Evolutionary conservation across 2,888 invertebrate genomes (phyloP).

Genomic region (Hofmannophila pseudospretella): DNA sequence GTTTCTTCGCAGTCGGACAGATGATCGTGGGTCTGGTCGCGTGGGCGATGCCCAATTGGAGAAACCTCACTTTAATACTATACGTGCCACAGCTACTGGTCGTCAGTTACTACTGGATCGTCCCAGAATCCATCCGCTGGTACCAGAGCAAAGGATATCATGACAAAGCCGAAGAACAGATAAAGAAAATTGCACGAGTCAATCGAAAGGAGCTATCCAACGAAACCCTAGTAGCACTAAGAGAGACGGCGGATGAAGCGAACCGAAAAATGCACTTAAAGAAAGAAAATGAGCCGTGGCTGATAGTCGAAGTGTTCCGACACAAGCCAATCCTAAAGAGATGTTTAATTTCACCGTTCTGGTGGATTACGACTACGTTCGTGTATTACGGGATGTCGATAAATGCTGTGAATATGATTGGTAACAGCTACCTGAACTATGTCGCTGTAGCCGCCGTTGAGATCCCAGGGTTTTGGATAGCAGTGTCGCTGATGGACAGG

Average conservation of each 20-base stretch:
- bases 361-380: conserved; percentile 86
- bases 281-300: conserved; percentile 17
- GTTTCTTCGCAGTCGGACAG: conserved; percentile 84
- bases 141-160: conserved; percentile 78
- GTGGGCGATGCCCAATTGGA: conserved; percentile 83
- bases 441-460: conserved; percentile 81
- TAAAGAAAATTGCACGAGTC: conserved; percentile 17
- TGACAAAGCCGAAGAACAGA: background rate
- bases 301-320: conserved; percentile 45
- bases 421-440: conserved; percentile 87
- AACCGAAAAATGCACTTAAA: background rate
- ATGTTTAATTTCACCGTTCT: background rate
- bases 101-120: conserved; percentile 79
- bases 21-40: conserved; percentile 81
- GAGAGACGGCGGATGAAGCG: background rate
- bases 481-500: background rate
- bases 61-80: conserved; percentile 78
- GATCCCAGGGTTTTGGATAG: conserved; percentile 75
- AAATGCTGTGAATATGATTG: conserved; percentile 83
- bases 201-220: conserved; percentile 43
- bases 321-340: conserved; percentile 61
- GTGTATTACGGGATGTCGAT: conserved; percentile 89
- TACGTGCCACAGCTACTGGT: conserved; percentile 83
- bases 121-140: conserved; percentile 85
- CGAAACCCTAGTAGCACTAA: background rate